Evolutionary conservation across 2,888 invertebrate species (phyloP).

Genomic region (Smittia aterrima): DNA sequence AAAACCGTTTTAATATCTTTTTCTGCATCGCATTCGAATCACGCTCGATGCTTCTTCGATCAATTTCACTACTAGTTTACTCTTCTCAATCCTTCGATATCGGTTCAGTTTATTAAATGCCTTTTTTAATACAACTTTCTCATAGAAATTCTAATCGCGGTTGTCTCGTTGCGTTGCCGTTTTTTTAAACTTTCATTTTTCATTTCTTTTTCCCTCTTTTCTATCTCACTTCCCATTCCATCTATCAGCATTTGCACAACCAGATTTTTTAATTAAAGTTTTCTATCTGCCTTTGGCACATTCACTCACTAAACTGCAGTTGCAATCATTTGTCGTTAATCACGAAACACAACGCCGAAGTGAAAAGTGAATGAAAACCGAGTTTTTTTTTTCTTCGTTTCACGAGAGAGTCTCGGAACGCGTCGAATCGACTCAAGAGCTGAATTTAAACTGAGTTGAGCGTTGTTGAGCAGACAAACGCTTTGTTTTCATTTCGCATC

Average conservation of each 20-base stretch:
- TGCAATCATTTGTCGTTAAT: conserved; percentile 40
- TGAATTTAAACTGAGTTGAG: conserved; percentile 23
- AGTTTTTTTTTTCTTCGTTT: background rate
- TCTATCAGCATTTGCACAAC: background rate
- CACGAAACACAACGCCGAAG: background rate
- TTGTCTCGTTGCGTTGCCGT: conserved; percentile 10
- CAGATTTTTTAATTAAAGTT: conserved; percentile 38
- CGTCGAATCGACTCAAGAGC: conserved; percentile 23
- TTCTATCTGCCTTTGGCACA: conserved; percentile 32
- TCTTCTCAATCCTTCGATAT: background rate
- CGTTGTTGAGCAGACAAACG: background rate
- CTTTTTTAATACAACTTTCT: conserved; percentile 18
- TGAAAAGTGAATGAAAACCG: conserved; percentile 18
- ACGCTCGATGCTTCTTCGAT: no score
- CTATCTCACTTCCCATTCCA: conserved; percentile 6
- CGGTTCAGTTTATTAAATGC: background rate
- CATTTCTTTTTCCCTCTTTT: conserved; percentile 15
- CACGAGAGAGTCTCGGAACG: background rate
- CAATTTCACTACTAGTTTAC: background rate
- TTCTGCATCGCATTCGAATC: background rate
- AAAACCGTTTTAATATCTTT: background rate
- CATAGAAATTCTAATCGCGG: conserved; percentile 27
- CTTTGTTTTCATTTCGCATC: conserved; percentile 12
- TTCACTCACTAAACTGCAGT: conserved; percentile 25
- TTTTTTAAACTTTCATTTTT: conserved; percentile 37